Evolutionary conservation across 1,140 invertebrate genomes (phyloP), one percentile per base, ranked within the genome.

Genomic region (Saccostrea echinata): DNA sequence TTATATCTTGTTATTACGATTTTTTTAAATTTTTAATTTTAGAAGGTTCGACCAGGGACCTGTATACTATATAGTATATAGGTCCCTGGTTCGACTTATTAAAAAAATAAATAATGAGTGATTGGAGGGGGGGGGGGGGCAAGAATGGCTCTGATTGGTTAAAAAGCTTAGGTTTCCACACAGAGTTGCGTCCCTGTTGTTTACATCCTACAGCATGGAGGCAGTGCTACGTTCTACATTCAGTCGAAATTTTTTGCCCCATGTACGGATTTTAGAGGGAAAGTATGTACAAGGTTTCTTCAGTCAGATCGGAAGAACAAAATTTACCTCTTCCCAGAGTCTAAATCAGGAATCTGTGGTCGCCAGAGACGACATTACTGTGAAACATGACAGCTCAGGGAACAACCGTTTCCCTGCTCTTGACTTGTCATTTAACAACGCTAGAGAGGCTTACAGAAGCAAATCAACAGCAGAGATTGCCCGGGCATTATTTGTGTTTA

Each of bases 391-490:
- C 68, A 12, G 13, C 27, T 24, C 24, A 24, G 68, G n/a, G n/a
- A n/a, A 71, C 12, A 13, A 24, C 13, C 68, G 9, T 13, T 0
- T 33, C n/a, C 83, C 83, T 9, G 83, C 53, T 82, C 24, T 91
- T 53, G 98, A 99, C 95, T 96, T 98, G 85, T 97, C 96, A 89
- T 99, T 97, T 92, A 93, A 94, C 55, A 96, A 96, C 93, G 95
- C 95, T 3, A 91, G 95, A 89, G 95, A 96, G 88, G 95, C 95
- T 0, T 96, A 95, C 88, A 93, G 94, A 86, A 99, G 98, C 95
- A 99, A 99, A 96, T 98, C 97, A 85, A 99, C 97, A 86, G 97
- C 96, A 1, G 98, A 99, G 95, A 96, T 99, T 76, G 91, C 99
- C 12, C 96, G 99, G 88, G 98, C 98, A 30, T 97, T 98, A 92